These are phyloP conservation scores for Enteromius fasciolatus DNA, from an alignment of 2,797 vertebrate species.

Conservation along the genomic window DNA sequence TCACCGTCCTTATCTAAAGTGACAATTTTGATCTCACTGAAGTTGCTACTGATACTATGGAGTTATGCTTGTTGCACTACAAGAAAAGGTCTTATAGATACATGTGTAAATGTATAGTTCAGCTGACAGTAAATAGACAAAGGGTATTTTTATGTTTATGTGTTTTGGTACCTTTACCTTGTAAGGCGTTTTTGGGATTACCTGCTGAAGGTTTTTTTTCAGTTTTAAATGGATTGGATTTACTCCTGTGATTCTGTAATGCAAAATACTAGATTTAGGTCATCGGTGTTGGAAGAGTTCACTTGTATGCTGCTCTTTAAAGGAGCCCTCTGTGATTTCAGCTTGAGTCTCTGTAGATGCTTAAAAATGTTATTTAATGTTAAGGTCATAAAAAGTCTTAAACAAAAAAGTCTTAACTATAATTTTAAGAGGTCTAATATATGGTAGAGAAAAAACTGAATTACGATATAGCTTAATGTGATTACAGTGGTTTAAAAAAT, in stretches of 20 bases:
- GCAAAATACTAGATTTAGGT: slow-evolving; percentile 2
- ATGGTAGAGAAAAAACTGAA: neutral
- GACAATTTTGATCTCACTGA: neutral
- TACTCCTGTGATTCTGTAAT: neutral
- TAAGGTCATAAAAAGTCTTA: neutral
- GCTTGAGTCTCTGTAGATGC: neutral
- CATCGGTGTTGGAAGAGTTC: neutral
- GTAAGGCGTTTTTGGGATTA: slow-evolving; percentile 4
- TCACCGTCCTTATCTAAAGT: neutral
- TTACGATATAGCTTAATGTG: neutral
- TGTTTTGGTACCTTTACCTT: neutral
- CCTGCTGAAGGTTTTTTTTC: neutral
- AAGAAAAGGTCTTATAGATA: neutral
- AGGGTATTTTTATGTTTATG: neutral
- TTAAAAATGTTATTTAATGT: neutral
- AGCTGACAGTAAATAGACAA: neutral
- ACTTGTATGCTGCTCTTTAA: neutral
- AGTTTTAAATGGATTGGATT: neutral
- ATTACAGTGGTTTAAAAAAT: slow-evolving; percentile 1
- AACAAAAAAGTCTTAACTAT: neutral
- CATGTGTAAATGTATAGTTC: neutral
- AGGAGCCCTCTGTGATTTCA: neutral
- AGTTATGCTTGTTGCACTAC: neutral
- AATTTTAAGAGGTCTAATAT: neutral
- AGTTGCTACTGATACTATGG: neutral